These are phyloP conservation scores for Rhagium mordax DNA, from an alignment of 2,888 invertebrate genomes.

Conservation along the genomic window DNA sequence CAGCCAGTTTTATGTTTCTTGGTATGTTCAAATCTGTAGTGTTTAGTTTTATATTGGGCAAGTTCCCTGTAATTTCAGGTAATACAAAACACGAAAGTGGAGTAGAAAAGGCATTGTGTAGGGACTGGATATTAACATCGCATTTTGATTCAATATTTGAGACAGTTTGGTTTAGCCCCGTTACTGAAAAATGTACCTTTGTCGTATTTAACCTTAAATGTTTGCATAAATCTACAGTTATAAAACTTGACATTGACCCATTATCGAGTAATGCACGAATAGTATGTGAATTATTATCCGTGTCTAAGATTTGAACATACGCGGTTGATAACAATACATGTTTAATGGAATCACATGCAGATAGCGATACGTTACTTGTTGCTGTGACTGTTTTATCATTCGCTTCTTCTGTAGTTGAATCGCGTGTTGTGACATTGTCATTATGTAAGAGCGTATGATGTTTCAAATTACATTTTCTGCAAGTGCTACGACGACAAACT, in stretches of 20 bases:
- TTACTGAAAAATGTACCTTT: not conserved
- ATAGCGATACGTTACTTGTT: not conserved
- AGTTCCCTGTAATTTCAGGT: not conserved
- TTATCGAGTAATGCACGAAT: slow-evolving; percentile 18
- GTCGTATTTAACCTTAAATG: not conserved
- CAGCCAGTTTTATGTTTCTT: not conserved
- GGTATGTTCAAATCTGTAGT: not conserved
- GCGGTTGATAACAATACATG: slow-evolving; percentile 6
- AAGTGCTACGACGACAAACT: not conserved
- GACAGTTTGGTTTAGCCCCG: not conserved
- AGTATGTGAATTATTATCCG: not conserved
- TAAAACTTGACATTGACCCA: slow-evolving; percentile 13
- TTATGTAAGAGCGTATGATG: slow-evolving; percentile 7
- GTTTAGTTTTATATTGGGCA: slow-evolving; percentile 2
- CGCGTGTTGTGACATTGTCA: too few relatives aligned
- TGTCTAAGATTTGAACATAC: slow-evolving; percentile 4
- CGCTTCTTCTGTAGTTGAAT: too few relatives aligned
- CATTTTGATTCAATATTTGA: slow-evolving; percentile 1
- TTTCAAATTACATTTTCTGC: slow-evolving; percentile 14
- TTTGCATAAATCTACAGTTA: not conserved
- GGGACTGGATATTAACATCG: not conserved
- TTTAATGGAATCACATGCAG: not conserved
- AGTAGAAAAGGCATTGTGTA: not conserved
- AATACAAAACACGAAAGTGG: slow-evolving; percentile 12
- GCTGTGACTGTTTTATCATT: too few relatives aligned